Conservation (phyloP, 1,140 invertebrate species). For the Drosophila busckii region DNA sequence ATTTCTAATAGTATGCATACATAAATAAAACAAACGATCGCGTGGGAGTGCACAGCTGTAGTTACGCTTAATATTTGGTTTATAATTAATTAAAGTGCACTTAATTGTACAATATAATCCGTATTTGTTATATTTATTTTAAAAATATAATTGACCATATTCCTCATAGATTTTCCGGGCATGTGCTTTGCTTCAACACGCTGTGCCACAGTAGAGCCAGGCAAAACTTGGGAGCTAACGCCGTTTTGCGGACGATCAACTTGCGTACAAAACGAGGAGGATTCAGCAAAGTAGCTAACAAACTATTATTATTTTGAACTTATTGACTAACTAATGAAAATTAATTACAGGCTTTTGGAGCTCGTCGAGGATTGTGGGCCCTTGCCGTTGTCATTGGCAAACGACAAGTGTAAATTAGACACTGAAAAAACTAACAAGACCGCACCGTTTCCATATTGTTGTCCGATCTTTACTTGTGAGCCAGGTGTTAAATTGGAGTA, state of each 20-base stretch:
- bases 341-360: conserved; percentile 83
- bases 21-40: no score
- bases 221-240: conserved; percentile 89
- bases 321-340: background rate
- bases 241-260: conserved; percentile 93
- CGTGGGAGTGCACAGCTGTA: no score
- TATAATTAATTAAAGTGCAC: background rate
- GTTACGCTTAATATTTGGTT: no score
- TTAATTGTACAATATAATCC: background rate
- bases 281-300: conserved; percentile 79
- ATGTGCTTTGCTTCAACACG: conserved; percentile 94
- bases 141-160: background rate
- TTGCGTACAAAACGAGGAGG: conserved; percentile 88
- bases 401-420: conserved; percentile 91
- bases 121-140: background rate
- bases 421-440: conserved; percentile 93
- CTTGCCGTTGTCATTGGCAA: conserved; percentile 88
- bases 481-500: conserved; percentile 90
- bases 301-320: background rate
- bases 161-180: conserved; percentile 89
- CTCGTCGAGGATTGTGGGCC: conserved; percentile 93
- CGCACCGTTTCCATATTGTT: conserved; percentile 90
- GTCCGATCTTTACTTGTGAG: conserved; percentile 91
- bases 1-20: no score
- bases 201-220: conserved; percentile 90